Evolutionary conservation across 2,888 invertebrate genomes (phyloP).

Genomic region (Lasius platythorax): DNA sequence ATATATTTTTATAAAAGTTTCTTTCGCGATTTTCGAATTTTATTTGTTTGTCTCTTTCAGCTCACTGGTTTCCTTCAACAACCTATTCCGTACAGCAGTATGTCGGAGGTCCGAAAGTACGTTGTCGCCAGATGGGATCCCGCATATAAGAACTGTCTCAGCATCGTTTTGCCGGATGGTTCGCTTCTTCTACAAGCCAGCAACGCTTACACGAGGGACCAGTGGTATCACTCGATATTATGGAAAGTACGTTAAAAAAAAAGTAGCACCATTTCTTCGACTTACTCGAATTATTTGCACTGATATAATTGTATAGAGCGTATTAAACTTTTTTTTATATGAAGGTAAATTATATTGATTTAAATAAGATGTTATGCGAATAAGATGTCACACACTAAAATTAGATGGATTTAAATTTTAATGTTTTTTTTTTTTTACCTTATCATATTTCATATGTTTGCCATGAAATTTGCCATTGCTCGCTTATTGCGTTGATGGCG

Average conservation of each 20-base stretch:
- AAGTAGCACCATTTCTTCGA: not conserved
- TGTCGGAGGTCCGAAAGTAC: constrained; percentile 90
- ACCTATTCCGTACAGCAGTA: constrained; percentile 90
- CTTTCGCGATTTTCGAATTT: not conserved
- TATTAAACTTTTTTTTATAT: not conserved
- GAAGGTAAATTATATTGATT: not conserved
- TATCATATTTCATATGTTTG: not conserved
- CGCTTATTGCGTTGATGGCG: not conserved
- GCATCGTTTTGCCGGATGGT: constrained; percentile 92
- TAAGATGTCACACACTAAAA: too few relatives aligned
- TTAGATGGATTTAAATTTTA: not conserved
- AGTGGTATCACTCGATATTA: constrained; percentile 93
- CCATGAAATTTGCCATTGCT: not conserved
- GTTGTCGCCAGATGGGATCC: constrained; percentile 93
- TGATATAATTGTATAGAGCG: not conserved
- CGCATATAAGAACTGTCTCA: constrained; percentile 92
- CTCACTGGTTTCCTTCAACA: constrained; percentile 89
- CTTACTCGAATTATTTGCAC: not conserved
- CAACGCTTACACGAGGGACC: constrained; percentile 93
- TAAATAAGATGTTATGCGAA: not conserved
- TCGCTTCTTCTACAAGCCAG: constrained; percentile 91
- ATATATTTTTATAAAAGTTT: not conserved
- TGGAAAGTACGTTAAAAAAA: constrained; percentile 89
- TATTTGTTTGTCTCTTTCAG: constrained; percentile 85
- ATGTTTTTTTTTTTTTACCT: not conserved